Evolutionary conservation across 1,140 invertebrate species (phyloP), one percentile per base, ranked within the genome.

Genomic region (Araneus ventricosus): DNA sequence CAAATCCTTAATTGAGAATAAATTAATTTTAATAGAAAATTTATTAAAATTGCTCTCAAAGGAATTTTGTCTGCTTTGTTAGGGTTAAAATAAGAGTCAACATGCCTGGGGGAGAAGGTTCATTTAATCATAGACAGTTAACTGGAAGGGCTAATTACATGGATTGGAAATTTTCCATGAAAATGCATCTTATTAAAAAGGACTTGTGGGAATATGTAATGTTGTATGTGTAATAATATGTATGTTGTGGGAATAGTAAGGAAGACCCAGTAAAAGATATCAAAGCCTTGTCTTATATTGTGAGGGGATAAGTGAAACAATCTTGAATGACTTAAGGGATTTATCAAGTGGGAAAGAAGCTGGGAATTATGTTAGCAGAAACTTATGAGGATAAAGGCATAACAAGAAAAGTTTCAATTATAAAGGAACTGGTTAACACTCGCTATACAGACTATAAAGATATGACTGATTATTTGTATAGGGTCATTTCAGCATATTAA

Each of bases 161-260:
- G 14, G 87, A 88, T 30, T 88, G 61, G 87, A 88, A 70, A 88
- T 88, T 88, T 88, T 20, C 87, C 59, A 88, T 70, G 87, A 88
- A 70, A 45, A 88, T 88, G 59, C 87, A 88, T 45, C 30, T 88
- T 20, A 88, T 70, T 70, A 88, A 88, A 70, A 39, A 39, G 27
- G 87, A 67, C 67, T 41, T 88, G 57, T 88, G 34, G 61, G 8
- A 22, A 41, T 67, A 41, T 70, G 87, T 88, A 39, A n/a, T n/a
- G n/a, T n/a, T n/a, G n/a, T n/a, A n/a, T n/a, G n/a, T n/a, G n/a
- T n/a, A n/a, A n/a, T n/a, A n/a, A n/a, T n/a, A n/a, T n/a, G n/a
- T n/a, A n/a, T n/a, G n/a, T n/a, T n/a, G n/a, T n/a, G n/a, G 39
- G 2, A 4, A 61, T 4, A 45, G 0, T 70, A 41, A 88, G 24